A percentile compares a stretch with the other conserved stretches of the same genome.
Evolutionary conservation across 2,113 vertebrate genomes (phyloP).

Genomic region (Furnarius figulus): DNA sequence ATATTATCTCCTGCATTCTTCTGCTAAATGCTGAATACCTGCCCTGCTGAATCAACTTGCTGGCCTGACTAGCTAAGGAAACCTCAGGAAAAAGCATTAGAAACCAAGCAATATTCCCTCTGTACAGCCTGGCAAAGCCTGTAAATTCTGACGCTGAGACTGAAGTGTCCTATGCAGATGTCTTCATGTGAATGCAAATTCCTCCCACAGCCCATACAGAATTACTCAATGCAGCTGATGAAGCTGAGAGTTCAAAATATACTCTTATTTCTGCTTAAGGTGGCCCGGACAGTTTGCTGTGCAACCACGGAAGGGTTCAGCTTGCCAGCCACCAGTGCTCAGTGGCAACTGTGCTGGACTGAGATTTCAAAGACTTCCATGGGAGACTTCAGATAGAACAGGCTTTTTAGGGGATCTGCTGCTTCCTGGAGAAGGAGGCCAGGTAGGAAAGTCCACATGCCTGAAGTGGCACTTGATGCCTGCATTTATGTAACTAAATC

Average conservation of each 20-base stretch:
- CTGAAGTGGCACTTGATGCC: not conserved
- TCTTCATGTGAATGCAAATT: not conserved
- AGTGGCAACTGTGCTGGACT: not conserved
- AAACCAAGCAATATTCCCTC: not conserved
- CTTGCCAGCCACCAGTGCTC: not conserved
- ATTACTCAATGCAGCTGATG: not conserved
- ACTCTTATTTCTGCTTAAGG: not conserved
- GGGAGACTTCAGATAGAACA: not conserved
- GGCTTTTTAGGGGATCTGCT: not conserved
- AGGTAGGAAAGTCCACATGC: not conserved
- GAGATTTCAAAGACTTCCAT: not conserved
- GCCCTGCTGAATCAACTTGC: not conserved
- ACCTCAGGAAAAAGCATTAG: not conserved
- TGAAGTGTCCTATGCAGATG: not conserved
- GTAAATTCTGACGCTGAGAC: not conserved
- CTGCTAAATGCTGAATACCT: not conserved
- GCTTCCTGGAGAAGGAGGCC: not conserved
- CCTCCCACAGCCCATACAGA: not conserved
- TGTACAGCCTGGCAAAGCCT: not conserved
- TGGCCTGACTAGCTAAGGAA: not conserved
- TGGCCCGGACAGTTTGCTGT: not conserved
- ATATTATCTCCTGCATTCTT: not conserved
- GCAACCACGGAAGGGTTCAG: not conserved
- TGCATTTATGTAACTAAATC: conserved; percentile 32
- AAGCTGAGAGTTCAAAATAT: not conserved